These are phyloP conservation scores for Caenorhabditis sulstoni DNA, from an alignment of 2,888 invertebrate species.

Conservation along the genomic window DNA sequence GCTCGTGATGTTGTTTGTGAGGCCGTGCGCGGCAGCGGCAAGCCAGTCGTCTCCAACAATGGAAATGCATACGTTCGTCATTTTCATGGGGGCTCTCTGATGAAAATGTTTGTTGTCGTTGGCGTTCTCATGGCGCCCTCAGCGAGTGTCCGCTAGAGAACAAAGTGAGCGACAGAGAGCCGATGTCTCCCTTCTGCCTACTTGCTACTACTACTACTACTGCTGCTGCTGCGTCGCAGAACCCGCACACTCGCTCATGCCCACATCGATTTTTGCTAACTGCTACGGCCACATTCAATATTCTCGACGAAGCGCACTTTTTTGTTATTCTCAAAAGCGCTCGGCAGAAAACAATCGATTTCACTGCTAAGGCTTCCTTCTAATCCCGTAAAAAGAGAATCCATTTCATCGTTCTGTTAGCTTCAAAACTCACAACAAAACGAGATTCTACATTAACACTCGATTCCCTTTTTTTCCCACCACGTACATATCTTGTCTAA, in stretches of 20 bases:
- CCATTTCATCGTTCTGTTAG: not conserved
- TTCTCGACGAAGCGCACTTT: conserved; percentile 4
- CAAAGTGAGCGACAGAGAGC: conserved; percentile 47
- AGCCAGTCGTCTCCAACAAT: conserved; percentile 19
- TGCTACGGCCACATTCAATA: conserved; percentile 16
- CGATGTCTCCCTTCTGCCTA: conserved; percentile 29
- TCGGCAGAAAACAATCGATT: not conserved
- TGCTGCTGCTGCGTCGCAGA: not conserved
- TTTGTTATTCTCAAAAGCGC: not conserved
- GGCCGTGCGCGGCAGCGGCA: conserved; percentile 2
- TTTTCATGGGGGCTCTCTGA: conserved; percentile 20
- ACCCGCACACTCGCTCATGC: conserved; percentile 39
- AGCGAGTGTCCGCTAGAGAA: conserved; percentile 47
- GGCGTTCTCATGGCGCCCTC: conserved; percentile 23
- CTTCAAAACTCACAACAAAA: not conserved
- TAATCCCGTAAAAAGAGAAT: not conserved
- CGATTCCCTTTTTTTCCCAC: too few relatives aligned
- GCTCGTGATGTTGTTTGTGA: conserved; percentile 14
- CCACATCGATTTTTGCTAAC: conserved; percentile 46
- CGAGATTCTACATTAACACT: too few relatives aligned
- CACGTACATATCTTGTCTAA: too few relatives aligned
- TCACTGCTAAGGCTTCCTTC: conserved; percentile 17
- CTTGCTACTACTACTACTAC: conserved; percentile 24
- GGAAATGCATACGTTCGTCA: conserved; percentile 51
- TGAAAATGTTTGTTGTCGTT: conserved; percentile 47